Base-by-base conservation (phyloP, 2,888 invertebrate species). In the Auanema freiburgensis region DNA sequence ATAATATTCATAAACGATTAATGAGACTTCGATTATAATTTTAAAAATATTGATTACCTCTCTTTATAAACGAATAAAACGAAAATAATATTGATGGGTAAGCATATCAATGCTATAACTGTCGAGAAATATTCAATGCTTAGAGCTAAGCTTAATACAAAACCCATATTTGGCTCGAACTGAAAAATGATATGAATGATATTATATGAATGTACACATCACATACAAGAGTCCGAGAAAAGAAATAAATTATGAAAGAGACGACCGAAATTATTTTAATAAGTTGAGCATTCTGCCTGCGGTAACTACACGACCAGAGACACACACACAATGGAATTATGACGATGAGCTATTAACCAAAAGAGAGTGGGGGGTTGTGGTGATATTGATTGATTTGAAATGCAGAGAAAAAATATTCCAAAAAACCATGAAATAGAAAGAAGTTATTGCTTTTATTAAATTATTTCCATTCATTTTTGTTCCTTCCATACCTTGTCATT, bases 1-100 rank as follows among this genome's bases (percentile, higher is more conserved):
- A n/a, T n/a, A n/a, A n/a, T n/a, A n/a, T n/a, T n/a, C n/a, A n/a
- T n/a, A n/a, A n/a, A n/a, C n/a, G n/a, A n/a, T n/a, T n/a, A n/a
- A n/a, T n/a, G 59, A 14, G 66, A 71, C 46, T 10, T 25, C 4
- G 24, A 50, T 57, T 46, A 18, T 5, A 5, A 33, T 5, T 33
- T 33, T 5, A 33, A 33, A 5, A 33, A 33, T 33, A 33, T 33
- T 33, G 33, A 33, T 33, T 33, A 72, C 72, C 72, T 63, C 62
- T 73, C 73, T 25, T 63, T 54, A 24, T 59, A 69, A 18, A 77
- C 50, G 16, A 74, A 63, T 23, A 63, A 67, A 49, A 76, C 68
- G 51, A 77, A 77, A 53, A 69, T 46, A 40, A 73, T 66, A 59
- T 77, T 77, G 46, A 77, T 70, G 40, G 76, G 74, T 44, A 77